Base-by-base conservation (phyloP, 2,888 invertebrate genomes). In the Cephus rjabovi region DNA sequence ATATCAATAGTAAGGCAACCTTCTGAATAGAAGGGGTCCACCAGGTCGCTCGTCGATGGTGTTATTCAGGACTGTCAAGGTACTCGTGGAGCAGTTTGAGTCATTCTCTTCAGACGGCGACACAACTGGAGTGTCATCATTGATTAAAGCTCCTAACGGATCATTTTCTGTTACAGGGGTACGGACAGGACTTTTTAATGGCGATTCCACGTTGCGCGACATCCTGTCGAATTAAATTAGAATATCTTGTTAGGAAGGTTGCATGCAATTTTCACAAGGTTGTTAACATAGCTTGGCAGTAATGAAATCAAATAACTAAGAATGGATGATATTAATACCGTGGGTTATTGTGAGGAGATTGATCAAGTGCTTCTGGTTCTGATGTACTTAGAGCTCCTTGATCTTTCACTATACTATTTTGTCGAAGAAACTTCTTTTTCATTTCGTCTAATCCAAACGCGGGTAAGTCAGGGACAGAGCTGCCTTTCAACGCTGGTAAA, bases 81-180 rank as follows among this genome's bases (percentile, higher is more conserved):
- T 91, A 81, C 91, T 91, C 34, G 91, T 91, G n/a, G 91, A 91
- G 79, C 91, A 91, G 84, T 91, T 91, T 0, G 91, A 91, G 79
- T 91, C 91, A 76, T 91, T 91, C 79, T 91, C 91, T 74, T 91
- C 91, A 56, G 90, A 91, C 35, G 91, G 91, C 23, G 91, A 91
- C 34, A 91, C 90, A 75, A 91, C 87, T 3, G 91, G 91, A 31
- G 91, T 91, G 77, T 91, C 92, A 74, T 92, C 92, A 76, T 90
- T 90, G 76, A 91, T 88, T 2, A 98, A 93, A 6, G 98, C 97
- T 11, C 98, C 98, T 34, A 98, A 92, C 0, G 98, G 98, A 92
- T 98, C 98, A 91, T 98, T 97, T 88, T 97, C 95, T 0, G 98
- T 96, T 0, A 98, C 97, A 0, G 97, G 96, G 3, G 97, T 97